phyloP scores from a whole-genome alignment of 1,140 invertebrate genomes.

The Leucophenga varia region DNA sequence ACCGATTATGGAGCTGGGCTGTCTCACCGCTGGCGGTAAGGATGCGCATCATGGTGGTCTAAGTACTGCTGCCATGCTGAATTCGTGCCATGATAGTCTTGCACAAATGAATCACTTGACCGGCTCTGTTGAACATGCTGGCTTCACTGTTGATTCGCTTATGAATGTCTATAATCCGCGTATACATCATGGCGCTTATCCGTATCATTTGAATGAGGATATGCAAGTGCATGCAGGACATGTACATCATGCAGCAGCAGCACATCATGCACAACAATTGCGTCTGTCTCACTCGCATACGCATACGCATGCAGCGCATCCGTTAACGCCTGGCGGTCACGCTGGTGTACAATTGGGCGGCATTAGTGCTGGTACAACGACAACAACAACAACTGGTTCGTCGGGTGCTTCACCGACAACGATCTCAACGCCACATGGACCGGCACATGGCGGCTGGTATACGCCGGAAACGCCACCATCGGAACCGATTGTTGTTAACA shows the following conservation, averaged over 20 bases:
- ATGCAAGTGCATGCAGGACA: constrained; percentile 48
- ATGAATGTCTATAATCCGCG: constrained; percentile 57
- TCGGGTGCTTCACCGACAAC: constrained; percentile 51
- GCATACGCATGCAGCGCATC: constrained; percentile 39
- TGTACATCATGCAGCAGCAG: constrained; percentile 44
- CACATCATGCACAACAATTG: constrained; percentile 47
- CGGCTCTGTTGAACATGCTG: constrained; percentile 44
- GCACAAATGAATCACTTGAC: constrained; percentile 54
- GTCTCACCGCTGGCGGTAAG: constrained; percentile 46
- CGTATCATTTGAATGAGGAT: constrained; percentile 53
- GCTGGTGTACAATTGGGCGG: constrained; percentile 29
- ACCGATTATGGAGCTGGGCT: constrained; percentile 47
- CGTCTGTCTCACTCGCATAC: constrained; percentile 40
- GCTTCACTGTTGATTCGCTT: constrained; percentile 54
- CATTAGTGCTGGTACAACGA: constrained; percentile 9
- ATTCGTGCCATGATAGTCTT: constrained; percentile 54
- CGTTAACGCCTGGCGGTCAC: constrained; percentile 26
- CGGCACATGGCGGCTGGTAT: constrained; percentile 54
- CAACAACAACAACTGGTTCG: constrained; percentile 16
- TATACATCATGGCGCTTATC: constrained; percentile 55
- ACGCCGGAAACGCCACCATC: constrained; percentile 55
- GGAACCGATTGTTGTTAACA: constrained; percentile 42
- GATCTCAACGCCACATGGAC: constrained; percentile 49
- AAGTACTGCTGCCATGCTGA: constrained; percentile 40
- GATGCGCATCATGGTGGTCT: constrained; percentile 35